Evolutionary conservation across 2,113 vertebrate genomes (phyloP), one percentile per base, ranked within the genome.

Genomic region (Myodes glareolus): DNA sequence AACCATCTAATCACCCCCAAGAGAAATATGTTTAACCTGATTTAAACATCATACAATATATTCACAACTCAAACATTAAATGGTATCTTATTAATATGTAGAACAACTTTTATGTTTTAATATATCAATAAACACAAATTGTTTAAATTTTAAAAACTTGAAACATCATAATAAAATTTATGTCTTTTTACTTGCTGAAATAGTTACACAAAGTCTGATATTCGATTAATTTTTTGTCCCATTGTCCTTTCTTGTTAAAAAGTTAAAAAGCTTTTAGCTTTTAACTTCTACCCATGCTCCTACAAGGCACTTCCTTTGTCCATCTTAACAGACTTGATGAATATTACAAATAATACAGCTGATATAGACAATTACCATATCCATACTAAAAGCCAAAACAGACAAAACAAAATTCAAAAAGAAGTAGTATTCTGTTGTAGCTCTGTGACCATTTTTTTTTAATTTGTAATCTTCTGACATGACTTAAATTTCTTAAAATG

Each of bases 131-230:
- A 55, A 77, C 86, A 50, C 61, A 52, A 76, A 50, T 52, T 23
- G 5, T 65, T 63, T 63, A 7, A 45, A 67, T 50, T 70, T 65
- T 21, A 47, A 50, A 61, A 68, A 87, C 87, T 86, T 31, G 52
- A 42, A 95, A 47, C 39, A 88, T 72, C 86, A 52, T 36, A 88
- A 58, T n/a, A 39, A 89, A 81, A 78, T 73, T 94, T 78, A 4
- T 75, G 77, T 94, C 85, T 70, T 16, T 95, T 97, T 93, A 75
- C 42, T 88, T 93, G 13, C 55, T 93, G 33, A 77, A 61, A 88
- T 39, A 50, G 84, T 93, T 90, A 67, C 9, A 67, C 36, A 70
- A 72, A 90, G 55, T 23, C 36, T 75, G 65, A 70, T 63, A 65
- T 27, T 90, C 23, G 80, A 58, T 92, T 90, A 50, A 77, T 52